Base-by-base conservation (phyloP, 2,113 vertebrate genomes). In the Thamnophis sirtalis region DNA sequence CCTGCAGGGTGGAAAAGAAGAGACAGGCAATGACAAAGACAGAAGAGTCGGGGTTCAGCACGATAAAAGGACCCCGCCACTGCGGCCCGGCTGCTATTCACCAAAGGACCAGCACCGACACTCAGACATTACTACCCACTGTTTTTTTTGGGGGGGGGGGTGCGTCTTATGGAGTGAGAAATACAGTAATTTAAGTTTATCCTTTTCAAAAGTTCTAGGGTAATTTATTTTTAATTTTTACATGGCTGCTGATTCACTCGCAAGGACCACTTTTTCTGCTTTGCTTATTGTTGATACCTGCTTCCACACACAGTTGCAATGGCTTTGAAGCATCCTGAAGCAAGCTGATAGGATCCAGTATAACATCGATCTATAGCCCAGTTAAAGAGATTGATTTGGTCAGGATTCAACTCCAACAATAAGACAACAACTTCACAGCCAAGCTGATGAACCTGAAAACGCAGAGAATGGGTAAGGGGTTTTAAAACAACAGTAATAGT, bases 291-390 rank as follows among this genome's bases (percentile, higher is more conserved):
- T 49, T 84, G 94, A 21, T 96, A 99, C 99, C 99, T 99, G 98
- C 98, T 99, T 89, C 99, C 99, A 86, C 99, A 99, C 91, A 99
- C 99, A 50, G 99, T 99, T 50, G 99, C 99, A 89, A 99, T 99
- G 94, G 99, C 99, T 96, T 99, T 99, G 96, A 99, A 99, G 96
- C 99, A 99, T 90, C 99, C 99, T 6, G 99, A 99, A 0, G 99
- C 99, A 87, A 99, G 98, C 93, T 99, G 99, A 95, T 99, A 99
- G 85, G 99, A 99, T 48, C 99, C 99, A 17, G 99, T 99, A 94
- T 99, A 99, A 97, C 99, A 99, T 51, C 99, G 98, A 95, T 99
- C 99, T 94, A 99, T 99, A 3, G 99, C 99, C 99, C 99, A 99
- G 93, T 99, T 99, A 96, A 99, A 99, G 93, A 99, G 98, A 94